Evolutionary conservation across 2,888 invertebrate genomes (phyloP).

Genomic region (Epirrita christyi): DNA sequence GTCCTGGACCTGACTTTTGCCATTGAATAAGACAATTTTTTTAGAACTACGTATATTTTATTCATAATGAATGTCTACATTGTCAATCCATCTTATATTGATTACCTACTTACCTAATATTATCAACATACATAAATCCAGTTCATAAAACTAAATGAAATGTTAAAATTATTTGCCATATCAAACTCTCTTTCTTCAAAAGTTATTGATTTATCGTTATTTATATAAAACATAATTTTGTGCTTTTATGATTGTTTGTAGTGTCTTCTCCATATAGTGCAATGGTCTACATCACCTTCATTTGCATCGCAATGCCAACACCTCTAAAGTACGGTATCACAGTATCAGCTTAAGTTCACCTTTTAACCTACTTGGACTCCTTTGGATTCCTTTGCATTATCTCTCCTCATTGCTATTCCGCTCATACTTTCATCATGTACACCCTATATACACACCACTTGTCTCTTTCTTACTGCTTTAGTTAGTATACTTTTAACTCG

Average conservation of each 20-base stretch:
- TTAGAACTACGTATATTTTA: no score
- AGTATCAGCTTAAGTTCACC: conserved; percentile 76
- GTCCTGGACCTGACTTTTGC: conserved; percentile 4
- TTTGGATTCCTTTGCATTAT: conserved; percentile 77
- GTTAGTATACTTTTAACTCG: conserved; percentile 52
- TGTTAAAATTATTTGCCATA: no score
- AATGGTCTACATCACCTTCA: conserved; percentile 37
- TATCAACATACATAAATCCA: no score
- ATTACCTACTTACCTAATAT: no score
- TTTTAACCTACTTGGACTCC: conserved; percentile 78
- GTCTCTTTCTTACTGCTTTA: conserved; percentile 54
- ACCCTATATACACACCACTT: conserved; percentile 35
- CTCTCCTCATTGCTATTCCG: conserved; percentile 44
- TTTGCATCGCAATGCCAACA: conserved; percentile 68
- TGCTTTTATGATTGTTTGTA: not conserved
- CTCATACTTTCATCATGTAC: conserved; percentile 40
- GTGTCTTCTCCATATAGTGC: conserved; percentile 8
- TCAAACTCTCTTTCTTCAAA: no score
- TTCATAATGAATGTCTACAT: not conserved
- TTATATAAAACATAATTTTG: not conserved
- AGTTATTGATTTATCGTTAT: no score
- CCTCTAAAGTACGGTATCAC: conserved; percentile 76
- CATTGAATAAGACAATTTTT: no score
- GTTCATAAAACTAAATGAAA: no score
- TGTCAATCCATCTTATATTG: not conserved